Percentiles rank a stretch among this genome's conserved stretches.
These are phyloP conservation scores for Yponomeuta evonymella DNA, from an alignment of 2,888 invertebrate species.

Conservation along the genomic window DNA sequence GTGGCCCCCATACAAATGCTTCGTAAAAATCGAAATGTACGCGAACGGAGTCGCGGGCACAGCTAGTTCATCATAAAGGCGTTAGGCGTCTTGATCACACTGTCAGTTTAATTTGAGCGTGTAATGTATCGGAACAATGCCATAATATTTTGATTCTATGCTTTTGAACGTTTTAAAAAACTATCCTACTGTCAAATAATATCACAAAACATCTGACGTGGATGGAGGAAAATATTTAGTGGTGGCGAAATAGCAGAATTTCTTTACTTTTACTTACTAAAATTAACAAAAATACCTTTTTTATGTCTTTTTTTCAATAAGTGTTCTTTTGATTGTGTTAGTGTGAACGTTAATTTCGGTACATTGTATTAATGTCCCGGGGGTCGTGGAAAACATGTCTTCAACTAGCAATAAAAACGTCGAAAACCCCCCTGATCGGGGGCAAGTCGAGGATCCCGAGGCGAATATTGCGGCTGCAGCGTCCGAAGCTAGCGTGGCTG, in stretches of 20 bases:
- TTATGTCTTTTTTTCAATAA: background rate
- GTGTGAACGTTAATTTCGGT: background rate
- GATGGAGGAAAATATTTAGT: constrained; percentile 14
- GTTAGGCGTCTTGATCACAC: too few species aligned
- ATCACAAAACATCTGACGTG: constrained; percentile 45
- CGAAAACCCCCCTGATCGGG: constrained; percentile 50
- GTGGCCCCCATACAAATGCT: too few species aligned
- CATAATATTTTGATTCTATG: too few species aligned
- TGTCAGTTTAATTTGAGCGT: too few species aligned
- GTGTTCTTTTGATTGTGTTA: background rate
- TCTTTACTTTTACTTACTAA: background rate
- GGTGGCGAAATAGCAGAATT: constrained; percentile 13
- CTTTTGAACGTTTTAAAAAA: background rate
- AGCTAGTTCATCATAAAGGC: too few species aligned
- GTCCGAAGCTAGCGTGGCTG: constrained; percentile 51
- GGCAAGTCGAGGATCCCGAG: constrained; percentile 45
- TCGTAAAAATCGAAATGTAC: too few species aligned
- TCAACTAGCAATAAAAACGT: constrained; percentile 51
- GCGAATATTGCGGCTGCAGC: constrained; percentile 51
- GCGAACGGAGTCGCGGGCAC: too few species aligned
- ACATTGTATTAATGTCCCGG: constrained; percentile 54
- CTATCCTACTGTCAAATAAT: constrained; percentile 4
- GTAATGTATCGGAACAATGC: too few species aligned
- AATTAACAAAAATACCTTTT: background rate
- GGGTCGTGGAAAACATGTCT: constrained; percentile 56